phyloP scores from a whole-genome alignment of 2,797 vertebrate species.

The Mareca penelope region DNA sequence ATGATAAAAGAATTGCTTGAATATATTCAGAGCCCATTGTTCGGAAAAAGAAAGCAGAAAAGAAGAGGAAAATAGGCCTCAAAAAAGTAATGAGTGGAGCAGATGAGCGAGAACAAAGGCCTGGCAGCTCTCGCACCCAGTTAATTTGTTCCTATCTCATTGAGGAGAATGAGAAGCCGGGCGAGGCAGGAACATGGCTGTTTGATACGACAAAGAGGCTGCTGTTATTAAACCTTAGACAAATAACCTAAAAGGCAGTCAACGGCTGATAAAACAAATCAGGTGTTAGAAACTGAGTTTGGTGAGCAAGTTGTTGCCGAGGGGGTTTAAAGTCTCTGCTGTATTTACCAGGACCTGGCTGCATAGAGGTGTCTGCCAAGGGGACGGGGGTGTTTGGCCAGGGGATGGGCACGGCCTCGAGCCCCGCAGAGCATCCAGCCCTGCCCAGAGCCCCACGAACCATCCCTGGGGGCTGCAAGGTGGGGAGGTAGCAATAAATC shows the following conservation, averaged over 20 bases:
- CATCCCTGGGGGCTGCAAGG: too few relatives aligned
- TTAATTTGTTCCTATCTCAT: conserved; percentile 29
- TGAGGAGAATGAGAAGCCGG: background rate
- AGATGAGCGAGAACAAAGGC: conserved; percentile 65
- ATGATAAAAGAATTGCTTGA: conserved; percentile 40
- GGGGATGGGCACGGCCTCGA: too few relatives aligned
- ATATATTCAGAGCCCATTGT: conserved; percentile 56
- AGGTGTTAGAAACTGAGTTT: background rate
- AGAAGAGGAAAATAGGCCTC: conserved; percentile 50
- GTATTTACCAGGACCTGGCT: accelerated
- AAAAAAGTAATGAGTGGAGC: conserved; percentile 55
- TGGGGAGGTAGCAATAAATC: too few relatives aligned
- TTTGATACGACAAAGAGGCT: background rate
- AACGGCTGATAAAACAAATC: background rate
- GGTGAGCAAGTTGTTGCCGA: accelerated
- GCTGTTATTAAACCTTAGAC: background rate
- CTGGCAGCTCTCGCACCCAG: conserved; percentile 12
- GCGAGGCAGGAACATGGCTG: background rate
- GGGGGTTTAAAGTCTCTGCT: background rate
- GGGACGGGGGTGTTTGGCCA: too few relatives aligned
- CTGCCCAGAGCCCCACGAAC: too few relatives aligned
- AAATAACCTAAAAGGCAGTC: background rate
- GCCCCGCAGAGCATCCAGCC: too few relatives aligned
- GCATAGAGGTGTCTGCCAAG: too few relatives aligned
- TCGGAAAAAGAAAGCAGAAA: conserved; percentile 35